Percentiles rank a stretch among this genome's conserved stretches.
These are phyloP conservation scores for Sitta carolinensis DNA, from an alignment of 2,797 vertebrate species.

Conservation along the genomic window DNA sequence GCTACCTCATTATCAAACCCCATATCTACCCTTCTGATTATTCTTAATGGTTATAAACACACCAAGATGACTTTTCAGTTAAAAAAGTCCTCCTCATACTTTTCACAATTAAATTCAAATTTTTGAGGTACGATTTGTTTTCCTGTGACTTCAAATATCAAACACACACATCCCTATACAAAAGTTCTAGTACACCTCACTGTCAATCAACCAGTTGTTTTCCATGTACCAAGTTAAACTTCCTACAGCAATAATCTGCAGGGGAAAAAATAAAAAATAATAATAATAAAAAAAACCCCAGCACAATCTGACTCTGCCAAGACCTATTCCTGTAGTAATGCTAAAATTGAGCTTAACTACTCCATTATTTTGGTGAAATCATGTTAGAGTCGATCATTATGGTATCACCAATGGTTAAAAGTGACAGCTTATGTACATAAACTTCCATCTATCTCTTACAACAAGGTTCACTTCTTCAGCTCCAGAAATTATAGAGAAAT, in stretches of 20 bases:
- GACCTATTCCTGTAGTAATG: not conserved
- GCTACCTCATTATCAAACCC: not conserved
- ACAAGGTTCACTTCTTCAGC: not conserved
- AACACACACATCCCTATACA: not conserved
- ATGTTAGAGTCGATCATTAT: fast-evolving
- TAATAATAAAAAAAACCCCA: not conserved
- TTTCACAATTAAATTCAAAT: not conserved
- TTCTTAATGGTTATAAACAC: not conserved
- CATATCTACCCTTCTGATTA: not conserved
- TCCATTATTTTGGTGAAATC: not conserved
- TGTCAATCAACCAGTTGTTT: not conserved
- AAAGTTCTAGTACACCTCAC: not conserved
- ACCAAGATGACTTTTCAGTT: not conserved
- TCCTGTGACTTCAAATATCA: not conserved
- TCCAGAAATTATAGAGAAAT: not conserved
- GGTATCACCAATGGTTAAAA: not conserved
- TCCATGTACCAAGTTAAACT: not conserved
- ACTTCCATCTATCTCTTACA: not conserved
- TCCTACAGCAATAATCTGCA: not conserved
- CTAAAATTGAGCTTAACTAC: not conserved
- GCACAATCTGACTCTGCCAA: not conserved
- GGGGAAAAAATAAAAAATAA: not conserved
- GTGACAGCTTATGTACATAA: not conserved
- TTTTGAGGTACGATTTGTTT: not conserved
- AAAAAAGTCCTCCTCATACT: not conserved